A percentile compares a stretch with the other conserved stretches of the same genome.
Evolutionary conservation across 2,113 vertebrate genomes (phyloP).

Genomic region (Ibidorhyncha struthersii): DNA sequence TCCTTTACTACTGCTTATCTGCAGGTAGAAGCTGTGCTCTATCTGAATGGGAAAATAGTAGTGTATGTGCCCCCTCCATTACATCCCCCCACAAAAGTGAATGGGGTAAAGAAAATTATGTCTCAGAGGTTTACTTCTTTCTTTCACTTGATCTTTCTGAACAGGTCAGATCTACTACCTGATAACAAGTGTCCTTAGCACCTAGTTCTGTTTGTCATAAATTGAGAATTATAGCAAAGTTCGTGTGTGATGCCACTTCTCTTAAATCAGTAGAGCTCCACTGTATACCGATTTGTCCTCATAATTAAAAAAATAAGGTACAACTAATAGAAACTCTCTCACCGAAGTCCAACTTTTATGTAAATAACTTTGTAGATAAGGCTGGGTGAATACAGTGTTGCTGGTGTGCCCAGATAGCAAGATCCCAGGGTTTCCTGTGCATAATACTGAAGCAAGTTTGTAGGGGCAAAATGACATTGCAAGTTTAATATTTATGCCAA

Average conservation of each 20-base stretch:
- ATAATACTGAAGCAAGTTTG: not conserved
- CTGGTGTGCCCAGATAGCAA: not conserved
- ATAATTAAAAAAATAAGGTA: not conserved
- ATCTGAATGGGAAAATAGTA: not conserved
- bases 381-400: not conserved
- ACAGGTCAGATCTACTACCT: not conserved
- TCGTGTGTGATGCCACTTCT: not conserved
- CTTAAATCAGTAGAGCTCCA: not conserved
- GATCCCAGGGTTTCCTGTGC: not conserved
- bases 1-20: not conserved
- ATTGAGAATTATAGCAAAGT: not conserved
- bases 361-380: not conserved
- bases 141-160: not conserved
- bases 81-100: not conserved
- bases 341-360: not conserved
- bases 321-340: not conserved
- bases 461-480: not conserved
- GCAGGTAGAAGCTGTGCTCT: not conserved
- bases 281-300: not conserved
- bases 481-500: not conserved
- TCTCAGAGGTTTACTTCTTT: not conserved
- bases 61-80: not conserved
- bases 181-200: not conserved
- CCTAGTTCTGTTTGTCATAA: not conserved
- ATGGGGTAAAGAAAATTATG: not conserved